A percentile compares a stretch with the other conserved stretches of the same genome.
These are phyloP conservation scores for Ruditapes philippinarum DNA, from an alignment of 1,140 invertebrate species.

Conservation along the genomic window DNA sequence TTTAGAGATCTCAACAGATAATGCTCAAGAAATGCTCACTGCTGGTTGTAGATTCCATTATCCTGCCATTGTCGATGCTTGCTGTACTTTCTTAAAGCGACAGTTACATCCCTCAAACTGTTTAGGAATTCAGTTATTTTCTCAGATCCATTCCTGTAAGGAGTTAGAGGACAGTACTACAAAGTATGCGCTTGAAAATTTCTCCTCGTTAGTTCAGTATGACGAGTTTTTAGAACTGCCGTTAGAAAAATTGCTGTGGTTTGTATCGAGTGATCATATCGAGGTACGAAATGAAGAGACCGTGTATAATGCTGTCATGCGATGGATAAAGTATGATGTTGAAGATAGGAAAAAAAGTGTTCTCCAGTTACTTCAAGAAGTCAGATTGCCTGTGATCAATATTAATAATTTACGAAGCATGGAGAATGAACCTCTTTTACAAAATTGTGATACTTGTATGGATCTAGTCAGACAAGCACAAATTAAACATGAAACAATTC, in stretches of 20 bases:
- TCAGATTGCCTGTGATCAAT: slow-evolving; percentile 83
- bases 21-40: slow-evolving; percentile 86
- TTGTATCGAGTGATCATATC: slow-evolving; percentile 84
- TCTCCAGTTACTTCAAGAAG: slow-evolving; percentile 81
- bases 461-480: slow-evolving; percentile 82
- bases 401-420: slow-evolving; percentile 79
- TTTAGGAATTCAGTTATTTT: slow-evolving; percentile 86
- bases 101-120: slow-evolving; percentile 87
- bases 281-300: slow-evolving; percentile 86
- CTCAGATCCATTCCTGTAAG: slow-evolving; percentile 85
- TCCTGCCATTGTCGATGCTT: slow-evolving; percentile 85
- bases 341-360: slow-evolving; percentile 82
- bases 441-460: slow-evolving; percentile 80
- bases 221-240: slow-evolving; percentile 86
- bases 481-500: slow-evolving; percentile 79
- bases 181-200: slow-evolving; percentile 85
- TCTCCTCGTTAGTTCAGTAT: slow-evolving; percentile 84
- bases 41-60: slow-evolving; percentile 87
- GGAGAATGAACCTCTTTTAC: slow-evolving; percentile 79
- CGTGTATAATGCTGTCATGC: slow-evolving; percentile 86
- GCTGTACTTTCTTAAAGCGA: slow-evolving; percentile 84
- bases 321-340: slow-evolving; percentile 86
- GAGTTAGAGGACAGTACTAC: slow-evolving; percentile 83
- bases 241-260: slow-evolving; percentile 81
- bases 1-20: slow-evolving; percentile 86